Percentiles rank a stretch among this genome's conserved stretches.
Conservation (phyloP, 2,888 invertebrate genomes). For the Rhingia rostrata region DNA sequence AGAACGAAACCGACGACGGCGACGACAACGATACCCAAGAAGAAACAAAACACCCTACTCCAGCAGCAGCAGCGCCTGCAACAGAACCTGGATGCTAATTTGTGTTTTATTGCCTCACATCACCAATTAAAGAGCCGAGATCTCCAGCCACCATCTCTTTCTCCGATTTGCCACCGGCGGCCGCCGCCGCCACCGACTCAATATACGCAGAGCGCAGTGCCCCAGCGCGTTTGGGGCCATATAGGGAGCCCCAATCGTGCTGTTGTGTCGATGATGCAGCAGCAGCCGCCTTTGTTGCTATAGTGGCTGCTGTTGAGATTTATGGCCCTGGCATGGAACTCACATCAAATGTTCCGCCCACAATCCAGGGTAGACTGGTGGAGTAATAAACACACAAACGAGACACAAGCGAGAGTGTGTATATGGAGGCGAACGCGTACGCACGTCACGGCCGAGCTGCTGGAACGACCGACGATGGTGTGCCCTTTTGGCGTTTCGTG, state of each 20-base stretch:
- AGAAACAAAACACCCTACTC: constrained; percentile 53
- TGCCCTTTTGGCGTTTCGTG: constrained; percentile 77
- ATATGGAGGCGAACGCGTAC: constrained; percentile 24
- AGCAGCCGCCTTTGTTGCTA: constrained; percentile 71
- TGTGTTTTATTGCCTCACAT: constrained; percentile 73
- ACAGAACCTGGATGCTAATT: constrained; percentile 71
- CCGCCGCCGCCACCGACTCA: constrained; percentile 16
- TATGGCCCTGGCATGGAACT: constrained; percentile 71
- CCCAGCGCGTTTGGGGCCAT: constrained; percentile 55
- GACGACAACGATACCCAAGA: not conserved
- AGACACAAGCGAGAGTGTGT: not conserved
- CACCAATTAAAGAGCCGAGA: constrained; percentile 74
- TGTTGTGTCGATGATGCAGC: constrained; percentile 49
- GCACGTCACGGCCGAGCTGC: constrained; percentile 75
- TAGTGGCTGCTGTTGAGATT: constrained; percentile 62
- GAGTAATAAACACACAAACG: constrained; percentile 48
- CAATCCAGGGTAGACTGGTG: constrained; percentile 46
- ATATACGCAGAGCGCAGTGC: constrained; percentile 48
- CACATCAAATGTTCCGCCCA: constrained; percentile 75
- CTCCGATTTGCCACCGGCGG: constrained; percentile 43
- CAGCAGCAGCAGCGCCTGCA: constrained; percentile 20
- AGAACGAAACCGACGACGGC: constrained; percentile 4
- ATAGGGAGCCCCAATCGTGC: constrained; percentile 68
- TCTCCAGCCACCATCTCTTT: constrained; percentile 70
- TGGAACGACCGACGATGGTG: not conserved